Evolutionary conservation across 2,797 vertebrate genomes (phyloP), one percentile per base, ranked within the genome.

Genomic region (Malurus splendens): DNA sequence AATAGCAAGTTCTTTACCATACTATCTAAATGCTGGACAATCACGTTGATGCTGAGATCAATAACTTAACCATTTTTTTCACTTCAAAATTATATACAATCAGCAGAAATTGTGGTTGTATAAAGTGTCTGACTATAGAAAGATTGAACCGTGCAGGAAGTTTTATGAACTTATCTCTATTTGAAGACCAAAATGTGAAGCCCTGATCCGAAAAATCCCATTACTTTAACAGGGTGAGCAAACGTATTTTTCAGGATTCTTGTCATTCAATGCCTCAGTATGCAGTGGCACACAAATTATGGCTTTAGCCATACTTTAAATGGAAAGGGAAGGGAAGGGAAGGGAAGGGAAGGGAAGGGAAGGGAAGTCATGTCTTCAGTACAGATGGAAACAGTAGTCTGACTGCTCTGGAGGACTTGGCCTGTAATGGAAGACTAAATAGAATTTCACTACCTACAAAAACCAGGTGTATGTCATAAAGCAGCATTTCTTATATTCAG

Each of bases 291-390:
- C 17, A n/a, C 11, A n/a, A 10, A 9, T 28, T 71, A n/a, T 38
- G 27, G 38, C 9, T 72, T 82, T 44, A 64, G 28, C 57, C 28
- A 39, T 22, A 44, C 12, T 74, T 77, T 22, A 47, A 74, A 54
- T 27, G 14, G 4, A 4, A 39, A 11, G 10, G 9, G 12, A 28
- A 18, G 4, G 1, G 8, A 12, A n/a, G 10, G 3, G 3, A 20
- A 8, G 7, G 3, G 3, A 20, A 8, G 7, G 10, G 8, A 39
- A 56, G 3, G 13, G 20, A 10, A 2, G 3, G 14, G 10, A 11
- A 4, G 6, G 27, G 19, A 28, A 13, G 0, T 2, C 7, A 10
- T 44, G n/a, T 6, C 5, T 68, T 17, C 7, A 25, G 12, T 61
- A 36, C 2, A 59, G 3, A 9, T 79, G 24, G 32, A 82, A 84